phyloP scores from a whole-genome alignment of 2,888 invertebrate species.

The Noctua janthina region DNA sequence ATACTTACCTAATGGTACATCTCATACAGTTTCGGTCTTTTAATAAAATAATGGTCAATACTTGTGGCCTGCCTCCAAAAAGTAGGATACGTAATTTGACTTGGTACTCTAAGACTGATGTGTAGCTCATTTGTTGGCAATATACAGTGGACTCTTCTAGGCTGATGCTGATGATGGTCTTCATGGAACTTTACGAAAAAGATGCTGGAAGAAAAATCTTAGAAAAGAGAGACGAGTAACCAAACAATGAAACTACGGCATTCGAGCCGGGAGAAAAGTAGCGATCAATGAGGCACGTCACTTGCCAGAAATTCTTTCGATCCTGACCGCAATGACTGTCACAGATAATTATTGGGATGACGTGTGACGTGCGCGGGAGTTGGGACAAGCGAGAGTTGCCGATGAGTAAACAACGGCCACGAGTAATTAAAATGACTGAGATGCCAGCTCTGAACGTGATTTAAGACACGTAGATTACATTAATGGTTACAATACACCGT shows the following conservation, averaged over 20 bases:
- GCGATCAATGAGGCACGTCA: not conserved
- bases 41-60: not conserved
- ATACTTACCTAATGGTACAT: not conserved
- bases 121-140: not conserved
- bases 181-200: not conserved
- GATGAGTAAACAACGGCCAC: constrained; percentile 34
- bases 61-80: not conserved
- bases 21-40: not conserved
- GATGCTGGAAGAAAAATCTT: not conserved
- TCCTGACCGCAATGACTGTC: constrained; percentile 23
- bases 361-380: constrained; percentile 28
- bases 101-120: not conserved
- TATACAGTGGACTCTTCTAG: too few relatives aligned
- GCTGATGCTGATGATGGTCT: not conserved
- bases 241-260: not conserved
- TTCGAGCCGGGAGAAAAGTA: not conserved
- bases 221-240: not conserved
- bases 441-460: constrained; percentile 23
- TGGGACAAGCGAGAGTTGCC: constrained; percentile 3
- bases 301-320: constrained; percentile 27
- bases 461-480: constrained; percentile 26
- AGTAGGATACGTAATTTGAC: not conserved
- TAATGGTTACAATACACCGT: constrained; percentile 7
- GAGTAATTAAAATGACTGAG: constrained; percentile 46
- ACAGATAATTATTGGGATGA: constrained; percentile 46